These are phyloP conservation scores for Ostrea denselamellosa DNA, from an alignment of 1,140 invertebrate species.

Conservation along the genomic window DNA sequence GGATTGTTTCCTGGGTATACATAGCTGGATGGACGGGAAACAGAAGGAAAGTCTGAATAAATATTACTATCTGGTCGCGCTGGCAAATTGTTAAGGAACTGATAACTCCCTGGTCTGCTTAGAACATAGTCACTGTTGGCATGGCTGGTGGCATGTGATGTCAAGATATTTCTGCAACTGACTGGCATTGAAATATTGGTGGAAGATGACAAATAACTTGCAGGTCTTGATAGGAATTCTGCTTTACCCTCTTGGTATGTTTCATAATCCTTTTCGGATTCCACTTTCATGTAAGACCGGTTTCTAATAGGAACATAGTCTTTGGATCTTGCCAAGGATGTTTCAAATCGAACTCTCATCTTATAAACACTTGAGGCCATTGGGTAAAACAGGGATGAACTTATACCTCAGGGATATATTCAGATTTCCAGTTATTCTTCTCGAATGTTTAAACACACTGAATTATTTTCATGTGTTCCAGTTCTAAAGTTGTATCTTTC, in stretches of 20 bases:
- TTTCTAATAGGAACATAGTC: conserved; percentile 18
- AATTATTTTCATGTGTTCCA: background rate
- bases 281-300: background rate
- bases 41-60: background rate
- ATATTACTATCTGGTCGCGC: background rate
- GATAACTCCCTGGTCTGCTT: background rate
- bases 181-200: background rate
- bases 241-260: background rate
- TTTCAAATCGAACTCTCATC: conserved; percentile 24
- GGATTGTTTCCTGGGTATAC: background rate
- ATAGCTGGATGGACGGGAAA: background rate
- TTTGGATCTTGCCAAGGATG: conserved; percentile 13
- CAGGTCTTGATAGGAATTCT: background rate
- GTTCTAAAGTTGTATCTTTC: background rate
- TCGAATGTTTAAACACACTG: background rate
- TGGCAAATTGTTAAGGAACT: background rate
- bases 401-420: background rate
- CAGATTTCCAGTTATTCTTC: background rate
- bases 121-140: background rate
- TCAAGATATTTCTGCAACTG: background rate
- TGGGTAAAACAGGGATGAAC: background rate
- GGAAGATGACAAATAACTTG: background rate
- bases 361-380: conserved; percentile 33
- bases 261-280: background rate
- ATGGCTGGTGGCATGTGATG: background rate